Percentiles rank a stretch among this genome's conserved stretches.
Conservation (phyloP, 2,797 vertebrate genomes). For the Acrossocheilus wenchowensis region DNA sequence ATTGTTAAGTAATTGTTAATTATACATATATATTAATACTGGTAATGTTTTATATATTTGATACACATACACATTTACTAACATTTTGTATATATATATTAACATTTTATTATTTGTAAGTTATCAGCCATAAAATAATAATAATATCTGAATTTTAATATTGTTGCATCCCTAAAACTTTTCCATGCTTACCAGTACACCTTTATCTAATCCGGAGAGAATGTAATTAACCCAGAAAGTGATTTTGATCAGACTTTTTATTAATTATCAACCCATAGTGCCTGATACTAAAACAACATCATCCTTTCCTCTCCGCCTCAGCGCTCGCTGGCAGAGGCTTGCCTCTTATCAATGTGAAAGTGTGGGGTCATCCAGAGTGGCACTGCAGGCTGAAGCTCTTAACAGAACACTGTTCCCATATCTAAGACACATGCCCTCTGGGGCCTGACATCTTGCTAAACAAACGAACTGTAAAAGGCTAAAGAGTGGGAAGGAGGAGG, state of each 20-base stretch:
- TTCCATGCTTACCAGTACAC: neutral
- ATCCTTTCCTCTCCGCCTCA: neutral
- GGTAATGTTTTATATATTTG: no score
- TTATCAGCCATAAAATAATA: neutral
- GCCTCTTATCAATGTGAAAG: conserved; percentile 47
- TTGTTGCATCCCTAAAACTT: neutral
- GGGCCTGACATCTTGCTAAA: conserved; percentile 79
- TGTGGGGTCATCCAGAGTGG: conserved; percentile 74
- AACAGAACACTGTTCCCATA: conserved; percentile 79
- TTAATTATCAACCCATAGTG: conserved; percentile 2
- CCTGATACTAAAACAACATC: conserved; percentile 2
- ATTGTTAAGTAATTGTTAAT: neutral
- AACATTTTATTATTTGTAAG: neutral
- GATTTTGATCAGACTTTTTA: neutral
- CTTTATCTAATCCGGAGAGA: neutral
- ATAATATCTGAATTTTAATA: neutral
- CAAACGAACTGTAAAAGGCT: conserved; percentile 82
- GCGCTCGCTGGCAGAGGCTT: neutral
- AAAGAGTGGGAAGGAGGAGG: conserved; percentile 50
- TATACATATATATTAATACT: neutral
- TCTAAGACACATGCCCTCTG: conserved; percentile 81
- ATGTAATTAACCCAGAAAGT: neutral
- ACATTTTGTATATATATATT: neutral
- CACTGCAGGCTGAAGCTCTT: conserved; percentile 75
- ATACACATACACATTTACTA: no score